Conservation (phyloP, 2,797 vertebrate genomes). For the Zalophus californianus region DNA sequence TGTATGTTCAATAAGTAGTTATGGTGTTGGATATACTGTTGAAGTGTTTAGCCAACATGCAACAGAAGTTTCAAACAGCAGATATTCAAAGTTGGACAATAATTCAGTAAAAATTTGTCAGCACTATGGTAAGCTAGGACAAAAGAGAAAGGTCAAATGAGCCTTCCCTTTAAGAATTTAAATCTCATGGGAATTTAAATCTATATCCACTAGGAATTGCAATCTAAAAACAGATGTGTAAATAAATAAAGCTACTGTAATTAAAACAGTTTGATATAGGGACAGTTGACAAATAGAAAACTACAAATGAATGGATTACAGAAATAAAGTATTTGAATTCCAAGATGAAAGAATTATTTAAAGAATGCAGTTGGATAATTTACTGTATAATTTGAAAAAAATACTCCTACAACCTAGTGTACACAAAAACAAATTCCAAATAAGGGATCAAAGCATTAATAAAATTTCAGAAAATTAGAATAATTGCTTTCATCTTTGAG, state of each 20-base stretch:
- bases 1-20: not conserved
- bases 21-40: not conserved
- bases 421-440: not conserved
- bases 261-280: not conserved
- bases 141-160: not conserved
- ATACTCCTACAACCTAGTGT: not conserved
- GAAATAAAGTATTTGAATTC: not conserved
- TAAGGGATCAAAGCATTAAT: not conserved
- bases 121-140: not conserved
- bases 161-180: not conserved
- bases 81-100: not conserved
- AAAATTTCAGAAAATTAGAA: not conserved
- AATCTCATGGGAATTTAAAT: not conserved
- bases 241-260: not conserved
- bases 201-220: not conserved
- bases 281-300: not conserved
- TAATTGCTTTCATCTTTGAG: not conserved
- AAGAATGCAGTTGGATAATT: not conserved
- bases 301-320: not conserved
- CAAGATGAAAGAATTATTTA: not conserved
- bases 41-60: not conserved
- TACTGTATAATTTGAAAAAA: not conserved
- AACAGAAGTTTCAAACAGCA: not conserved
- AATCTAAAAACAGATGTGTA: not conserved
- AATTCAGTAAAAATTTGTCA: not conserved